Percentiles rank a stretch among this genome's conserved stretches.
phyloP scores from a whole-genome alignment of 2,888 invertebrate genomes.

The Orthonevra nobilis region DNA sequence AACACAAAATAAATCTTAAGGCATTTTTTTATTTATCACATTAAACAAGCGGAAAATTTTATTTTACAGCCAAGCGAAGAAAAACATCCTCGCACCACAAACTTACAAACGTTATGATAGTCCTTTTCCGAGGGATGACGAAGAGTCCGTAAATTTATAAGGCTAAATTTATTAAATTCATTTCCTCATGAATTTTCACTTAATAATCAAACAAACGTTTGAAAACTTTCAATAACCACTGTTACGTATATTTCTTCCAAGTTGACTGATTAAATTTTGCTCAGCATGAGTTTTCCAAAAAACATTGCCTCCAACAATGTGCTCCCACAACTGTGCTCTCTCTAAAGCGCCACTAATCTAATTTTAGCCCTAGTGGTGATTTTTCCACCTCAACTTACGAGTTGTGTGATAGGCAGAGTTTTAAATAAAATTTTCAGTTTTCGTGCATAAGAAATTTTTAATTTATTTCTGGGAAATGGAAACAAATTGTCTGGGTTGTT shows the following conservation, averaged over 20 bases:
- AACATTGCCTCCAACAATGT: constrained; percentile 21
- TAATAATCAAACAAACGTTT: not conserved
- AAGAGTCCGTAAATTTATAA: no score
- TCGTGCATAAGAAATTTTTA: constrained; percentile 28
- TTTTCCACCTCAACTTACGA: constrained; percentile 48
- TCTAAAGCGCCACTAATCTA: constrained; percentile 52
- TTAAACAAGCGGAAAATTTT: no score
- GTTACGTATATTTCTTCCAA: constrained; percentile 31
- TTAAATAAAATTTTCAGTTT: constrained; percentile 18
- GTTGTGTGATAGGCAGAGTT: not conserved
- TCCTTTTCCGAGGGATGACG: no score
- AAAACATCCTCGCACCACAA: no score
- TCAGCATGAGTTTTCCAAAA: constrained; percentile 65
- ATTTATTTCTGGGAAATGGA: constrained; percentile 39
- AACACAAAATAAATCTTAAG: no score
- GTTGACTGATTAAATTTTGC: constrained; percentile 59
- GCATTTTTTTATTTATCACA: no score
- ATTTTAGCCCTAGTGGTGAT: constrained; percentile 51
- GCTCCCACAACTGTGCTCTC: constrained; percentile 23
- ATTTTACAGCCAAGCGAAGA: no score
- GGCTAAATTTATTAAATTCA: no score
- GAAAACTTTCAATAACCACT: constrained; percentile 15
- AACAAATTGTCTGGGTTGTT: constrained; percentile 17
- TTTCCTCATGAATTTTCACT: not conserved
- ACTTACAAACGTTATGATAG: no score